A percentile compares a stretch with the other conserved stretches of the same genome.
phyloP scores from a whole-genome alignment of 2,113 vertebrate genomes.

The Eublepharis macularius region DNA sequence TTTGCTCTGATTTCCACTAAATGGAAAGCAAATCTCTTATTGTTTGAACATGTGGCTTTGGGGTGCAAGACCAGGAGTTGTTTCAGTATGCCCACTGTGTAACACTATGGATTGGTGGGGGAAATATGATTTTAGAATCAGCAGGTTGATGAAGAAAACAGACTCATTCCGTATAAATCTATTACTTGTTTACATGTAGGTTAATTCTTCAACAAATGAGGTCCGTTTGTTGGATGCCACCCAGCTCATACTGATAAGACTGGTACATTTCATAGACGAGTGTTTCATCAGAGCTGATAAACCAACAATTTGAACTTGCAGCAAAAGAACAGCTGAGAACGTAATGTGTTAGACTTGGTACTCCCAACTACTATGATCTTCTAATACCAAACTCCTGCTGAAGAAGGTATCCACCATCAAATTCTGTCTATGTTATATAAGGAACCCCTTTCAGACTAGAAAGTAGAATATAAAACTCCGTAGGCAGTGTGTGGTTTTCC shows the following conservation, averaged over 20 bases:
- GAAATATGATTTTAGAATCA: slow-evolving; percentile 42
- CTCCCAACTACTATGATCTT: slow-evolving; percentile 42
- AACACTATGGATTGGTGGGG: slow-evolving; percentile 41
- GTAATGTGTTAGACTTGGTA: slow-evolving; percentile 59
- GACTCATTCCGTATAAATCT: slow-evolving; percentile 52
- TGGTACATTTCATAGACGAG: slow-evolving; percentile 43
- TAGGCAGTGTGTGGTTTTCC: too few species aligned
- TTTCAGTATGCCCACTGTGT: slow-evolving; percentile 28
- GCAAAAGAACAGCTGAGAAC: slow-evolving; percentile 42
- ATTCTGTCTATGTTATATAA: neutral
- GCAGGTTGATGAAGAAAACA: slow-evolving; percentile 47
- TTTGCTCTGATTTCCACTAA: slow-evolving; percentile 54
- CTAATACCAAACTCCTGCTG: slow-evolving; percentile 45
- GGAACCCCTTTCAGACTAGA: too few species aligned
- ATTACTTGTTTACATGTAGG: slow-evolving; percentile 20
- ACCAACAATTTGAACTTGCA: slow-evolving; percentile 61
- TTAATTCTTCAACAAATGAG: slow-evolving; percentile 56
- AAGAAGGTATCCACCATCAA: slow-evolving; percentile 1
- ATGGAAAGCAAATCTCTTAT: slow-evolving; percentile 36
- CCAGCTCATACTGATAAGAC: slow-evolving; percentile 50
- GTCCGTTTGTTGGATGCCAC: slow-evolving; percentile 51
- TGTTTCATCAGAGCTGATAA: slow-evolving; percentile 53
- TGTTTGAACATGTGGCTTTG: slow-evolving; percentile 48
- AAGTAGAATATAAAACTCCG: too few species aligned
- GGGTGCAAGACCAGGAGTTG: slow-evolving; percentile 9